Evolutionary conservation across 2,888 invertebrate species (phyloP).

Genomic region (Nezara viridula): DNA sequence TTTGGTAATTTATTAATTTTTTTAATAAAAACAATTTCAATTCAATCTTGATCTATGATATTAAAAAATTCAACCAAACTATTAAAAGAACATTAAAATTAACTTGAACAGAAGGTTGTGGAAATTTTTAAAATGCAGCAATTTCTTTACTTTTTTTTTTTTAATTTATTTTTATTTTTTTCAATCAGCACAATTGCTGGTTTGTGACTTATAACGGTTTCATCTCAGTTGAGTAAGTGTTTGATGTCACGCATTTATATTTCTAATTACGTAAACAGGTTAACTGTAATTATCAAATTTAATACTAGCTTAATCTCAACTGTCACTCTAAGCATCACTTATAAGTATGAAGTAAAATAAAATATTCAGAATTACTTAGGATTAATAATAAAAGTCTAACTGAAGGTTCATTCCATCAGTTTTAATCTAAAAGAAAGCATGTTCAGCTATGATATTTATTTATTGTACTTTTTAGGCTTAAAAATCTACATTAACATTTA

Average conservation of each 20-base stretch:
- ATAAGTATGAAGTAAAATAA: background rate
- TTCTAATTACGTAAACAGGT: background rate
- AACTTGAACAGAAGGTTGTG: background rate
- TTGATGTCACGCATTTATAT: background rate
- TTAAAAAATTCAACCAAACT: background rate
- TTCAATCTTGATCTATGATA: background rate
- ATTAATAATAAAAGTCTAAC: background rate
- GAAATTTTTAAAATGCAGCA: no score
- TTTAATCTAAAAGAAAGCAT: background rate
- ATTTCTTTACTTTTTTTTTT: no score
- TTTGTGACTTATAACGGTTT: background rate
- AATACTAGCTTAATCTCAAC: background rate
- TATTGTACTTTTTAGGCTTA: no score
- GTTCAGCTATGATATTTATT: constrained; percentile 6
- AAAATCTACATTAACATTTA: no score
- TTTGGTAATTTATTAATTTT: background rate
- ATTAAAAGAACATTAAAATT: background rate
- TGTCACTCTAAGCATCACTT: no score
- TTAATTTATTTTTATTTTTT: background rate
- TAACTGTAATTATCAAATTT: background rate
- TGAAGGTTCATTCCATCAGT: background rate
- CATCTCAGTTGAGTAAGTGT: background rate
- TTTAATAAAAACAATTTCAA: background rate
- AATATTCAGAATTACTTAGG: background rate
- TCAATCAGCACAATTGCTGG: background rate